Conservation (phyloP, 2,888 invertebrate genomes). For the Busseola fusca region DNA sequence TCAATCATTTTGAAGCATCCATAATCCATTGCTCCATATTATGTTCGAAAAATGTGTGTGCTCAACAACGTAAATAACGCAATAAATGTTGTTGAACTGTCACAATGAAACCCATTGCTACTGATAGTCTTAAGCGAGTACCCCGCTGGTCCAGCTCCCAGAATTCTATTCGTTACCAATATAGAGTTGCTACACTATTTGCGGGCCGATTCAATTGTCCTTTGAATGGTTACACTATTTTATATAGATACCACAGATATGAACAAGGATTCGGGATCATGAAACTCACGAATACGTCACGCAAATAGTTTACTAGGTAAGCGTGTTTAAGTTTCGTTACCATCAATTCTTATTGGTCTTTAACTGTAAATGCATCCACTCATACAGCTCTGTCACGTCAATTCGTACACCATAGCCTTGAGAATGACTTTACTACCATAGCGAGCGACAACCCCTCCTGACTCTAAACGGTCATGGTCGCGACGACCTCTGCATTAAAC, state of each 20-base stretch:
- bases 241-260: not conserved
- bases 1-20: no score
- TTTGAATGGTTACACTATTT: slow-evolving; percentile 4
- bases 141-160: not conserved
- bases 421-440: slow-evolving; percentile 75
- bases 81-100: no score
- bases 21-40: no score
- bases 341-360: slow-evolving; percentile 27
- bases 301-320: slow-evolving; percentile 15
- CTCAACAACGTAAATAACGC: no score
- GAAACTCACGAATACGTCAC: slow-evolving; percentile 15
- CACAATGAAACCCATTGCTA: no score
- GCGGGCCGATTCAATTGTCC: slow-evolving; percentile 13
- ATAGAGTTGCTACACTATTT: slow-evolving; percentile 17
- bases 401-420: slow-evolving; percentile 78
- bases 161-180: slow-evolving; percentile 16
- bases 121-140: no score
- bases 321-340: slow-evolving; percentile 39
- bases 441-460: slow-evolving; percentile 78
- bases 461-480: slow-evolving; percentile 83
- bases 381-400: slow-evolving; percentile 66
- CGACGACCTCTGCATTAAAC: slow-evolving; percentile 72
- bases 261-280: not conserved
- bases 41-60: no score
- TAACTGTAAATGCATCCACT: slow-evolving; percentile 51